phyloP scores from a whole-genome alignment of 2,888 invertebrate genomes.

The Cantharis flavilabris region DNA sequence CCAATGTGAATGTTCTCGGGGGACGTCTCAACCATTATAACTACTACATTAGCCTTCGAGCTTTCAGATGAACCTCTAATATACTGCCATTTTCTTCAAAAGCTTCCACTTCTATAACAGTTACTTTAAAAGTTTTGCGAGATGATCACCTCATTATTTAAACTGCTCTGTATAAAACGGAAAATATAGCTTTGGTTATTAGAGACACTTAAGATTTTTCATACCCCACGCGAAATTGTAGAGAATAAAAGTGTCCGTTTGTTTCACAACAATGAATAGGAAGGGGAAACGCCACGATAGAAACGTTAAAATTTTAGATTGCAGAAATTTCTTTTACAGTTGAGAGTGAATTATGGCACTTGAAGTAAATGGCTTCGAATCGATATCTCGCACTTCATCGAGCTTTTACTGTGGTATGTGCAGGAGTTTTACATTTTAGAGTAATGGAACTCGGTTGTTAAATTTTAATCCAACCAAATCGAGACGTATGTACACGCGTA shows the following conservation, averaged over 20 bases:
- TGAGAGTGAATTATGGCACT: slow-evolving; percentile 16
- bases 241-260: slow-evolving; percentile 3
- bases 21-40: slow-evolving; percentile 33
- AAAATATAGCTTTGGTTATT: slow-evolving; percentile 6
- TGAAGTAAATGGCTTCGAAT: slow-evolving; percentile 23
- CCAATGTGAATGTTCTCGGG: slow-evolving; percentile 35
- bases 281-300: slow-evolving; percentile 9
- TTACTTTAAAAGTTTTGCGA: slow-evolving; percentile 22
- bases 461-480: background rate
- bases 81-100: slow-evolving; percentile 13
- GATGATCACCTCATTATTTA: slow-evolving; percentile 11
- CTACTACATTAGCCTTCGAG: slow-evolving; percentile 34
- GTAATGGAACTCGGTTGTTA: slow-evolving; percentile 17
- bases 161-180: slow-evolving; percentile 3
- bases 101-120: slow-evolving; percentile 11
- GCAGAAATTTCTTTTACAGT: slow-evolving; percentile 18
- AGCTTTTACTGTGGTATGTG: slow-evolving; percentile 11
- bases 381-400: slow-evolving; percentile 26
- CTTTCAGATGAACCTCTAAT: slow-evolving; percentile 29
- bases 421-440: slow-evolving; percentile 5
- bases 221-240: slow-evolving; percentile 8
- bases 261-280: slow-evolving; percentile 8
- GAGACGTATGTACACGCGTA: background rate
- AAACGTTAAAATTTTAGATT: slow-evolving; percentile 25
- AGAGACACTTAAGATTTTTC: slow-evolving; percentile 9